Conservation (phyloP, 1,140 invertebrate genomes). For the Cardiocondyla obscurior region DNA sequence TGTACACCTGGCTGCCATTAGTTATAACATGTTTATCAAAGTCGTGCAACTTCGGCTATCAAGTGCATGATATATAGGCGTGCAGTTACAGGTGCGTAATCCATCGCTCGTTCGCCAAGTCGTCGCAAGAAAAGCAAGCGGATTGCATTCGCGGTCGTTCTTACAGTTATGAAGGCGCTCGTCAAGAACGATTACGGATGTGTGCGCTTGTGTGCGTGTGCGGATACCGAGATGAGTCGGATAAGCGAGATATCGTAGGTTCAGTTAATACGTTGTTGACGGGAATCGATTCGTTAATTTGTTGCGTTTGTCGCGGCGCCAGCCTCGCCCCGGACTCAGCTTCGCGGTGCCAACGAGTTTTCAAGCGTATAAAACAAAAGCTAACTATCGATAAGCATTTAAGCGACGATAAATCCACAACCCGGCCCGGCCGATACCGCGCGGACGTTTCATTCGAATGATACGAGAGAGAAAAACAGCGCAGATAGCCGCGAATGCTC, state of each 20-base stretch:
- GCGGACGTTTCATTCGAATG: slow-evolving; percentile 37
- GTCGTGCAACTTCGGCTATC: slow-evolving; percentile 27
- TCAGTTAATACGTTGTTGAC: neutral
- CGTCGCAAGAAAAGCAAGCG: neutral
- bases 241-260: slow-evolving; percentile 43
- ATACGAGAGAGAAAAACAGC: neutral
- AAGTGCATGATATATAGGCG: neutral
- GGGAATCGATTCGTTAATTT: slow-evolving; percentile 15
- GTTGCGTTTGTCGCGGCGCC: neutral
- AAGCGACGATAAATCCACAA: slow-evolving; percentile 39
- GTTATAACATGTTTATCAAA: slow-evolving; percentile 24
- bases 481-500: slow-evolving; percentile 34
- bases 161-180: neutral
- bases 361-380: slow-evolving; percentile 36
- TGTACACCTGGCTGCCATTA: neutral
- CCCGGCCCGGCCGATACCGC: slow-evolving; percentile 23
- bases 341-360: slow-evolving; percentile 21
- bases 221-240: slow-evolving; percentile 33
- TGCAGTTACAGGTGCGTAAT: slow-evolving; percentile 2
- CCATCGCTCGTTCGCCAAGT: slow-evolving; percentile 6
- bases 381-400: slow-evolving; percentile 45
- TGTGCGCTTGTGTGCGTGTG: neutral
- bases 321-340: too few species aligned
- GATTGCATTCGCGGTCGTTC: neutral
- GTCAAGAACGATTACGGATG: neutral